These are phyloP conservation scores for Danaus melanippus DNA, from an alignment of 1,140 invertebrate genomes.

Conservation along the genomic window DNA sequence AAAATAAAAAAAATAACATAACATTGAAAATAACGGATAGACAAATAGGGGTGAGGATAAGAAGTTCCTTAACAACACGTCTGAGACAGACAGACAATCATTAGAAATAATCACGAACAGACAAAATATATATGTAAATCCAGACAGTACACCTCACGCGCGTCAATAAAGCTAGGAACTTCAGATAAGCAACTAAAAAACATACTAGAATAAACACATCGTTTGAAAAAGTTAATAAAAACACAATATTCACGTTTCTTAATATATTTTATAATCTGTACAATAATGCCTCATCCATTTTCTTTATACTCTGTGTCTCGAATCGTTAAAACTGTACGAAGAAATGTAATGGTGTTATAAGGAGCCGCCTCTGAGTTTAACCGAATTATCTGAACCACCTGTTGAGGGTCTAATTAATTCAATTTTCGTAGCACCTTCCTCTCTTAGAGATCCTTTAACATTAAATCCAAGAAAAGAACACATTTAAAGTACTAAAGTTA, in stretches of 20 bases:
- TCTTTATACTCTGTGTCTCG: constrained; percentile 8
- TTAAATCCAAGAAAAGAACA: neutral
- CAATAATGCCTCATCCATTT: constrained; percentile 22
- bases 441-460: constrained; percentile 28
- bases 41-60: too few species aligned
- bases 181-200: constrained; percentile 42
- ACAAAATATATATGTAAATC: constrained; percentile 33
- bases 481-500: too few species aligned
- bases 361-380: constrained; percentile 40
- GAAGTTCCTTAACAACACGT: constrained; percentile 1
- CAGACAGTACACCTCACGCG: too few species aligned
- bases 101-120: constrained; percentile 50
- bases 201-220: neutral
- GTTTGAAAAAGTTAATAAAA: too few species aligned
- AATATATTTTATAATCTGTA: too few species aligned
- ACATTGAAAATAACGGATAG: neutral
- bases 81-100: constrained; percentile 25
- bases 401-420: constrained; percentile 63
- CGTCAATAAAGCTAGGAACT: too few species aligned
- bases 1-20: constrained; percentile 17
- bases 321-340: constrained; percentile 56
- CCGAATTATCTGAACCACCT: constrained; percentile 53
- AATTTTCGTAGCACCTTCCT: constrained; percentile 43
- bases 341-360: constrained; percentile 55
- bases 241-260: too few species aligned